These are phyloP conservation scores for Astropecten irregularis DNA, from an alignment of 53 echinoderm and acorn worm species.

Conservation along the genomic window DNA sequence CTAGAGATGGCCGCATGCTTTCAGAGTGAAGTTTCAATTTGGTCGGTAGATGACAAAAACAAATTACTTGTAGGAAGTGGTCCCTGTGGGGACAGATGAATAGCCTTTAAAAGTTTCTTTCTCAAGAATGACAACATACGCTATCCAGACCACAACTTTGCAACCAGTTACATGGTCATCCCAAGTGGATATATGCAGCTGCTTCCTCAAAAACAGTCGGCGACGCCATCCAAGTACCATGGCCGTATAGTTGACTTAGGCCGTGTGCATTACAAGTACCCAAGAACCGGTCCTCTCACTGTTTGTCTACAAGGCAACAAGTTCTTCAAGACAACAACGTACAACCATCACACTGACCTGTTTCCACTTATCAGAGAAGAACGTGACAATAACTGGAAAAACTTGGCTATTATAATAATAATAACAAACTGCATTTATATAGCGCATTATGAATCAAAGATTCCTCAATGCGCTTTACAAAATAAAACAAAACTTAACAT, in stretches of 20 bases:
- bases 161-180: constrained; percentile 1
- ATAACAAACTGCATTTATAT: no score
- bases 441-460: no score
- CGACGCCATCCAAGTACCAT: background rate
- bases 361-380: constrained; percentile 2
- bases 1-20: constrained; percentile 52
- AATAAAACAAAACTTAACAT: no score
- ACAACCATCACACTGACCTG: constrained; percentile 21
- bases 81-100: constrained; percentile 5
- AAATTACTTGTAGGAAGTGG: constrained; percentile 16
- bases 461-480: no score
- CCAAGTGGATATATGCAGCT: constrained; percentile 40
- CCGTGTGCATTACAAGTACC: background rate
- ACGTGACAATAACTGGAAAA: background rate
- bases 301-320: constrained; percentile 17
- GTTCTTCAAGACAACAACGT: constrained; percentile 1
- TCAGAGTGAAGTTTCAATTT: constrained; percentile 6
- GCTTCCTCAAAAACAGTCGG: background rate
- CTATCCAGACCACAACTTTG: no score
- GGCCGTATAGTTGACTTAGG: background rate
- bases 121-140: background rate
- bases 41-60: no score
- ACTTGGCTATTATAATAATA: constrained; percentile 1
- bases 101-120: background rate
- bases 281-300: constrained; percentile 22